phyloP scores from a whole-genome alignment of 53 echinoderm and acorn worm species.

The Temnopleurus reevesii region DNA sequence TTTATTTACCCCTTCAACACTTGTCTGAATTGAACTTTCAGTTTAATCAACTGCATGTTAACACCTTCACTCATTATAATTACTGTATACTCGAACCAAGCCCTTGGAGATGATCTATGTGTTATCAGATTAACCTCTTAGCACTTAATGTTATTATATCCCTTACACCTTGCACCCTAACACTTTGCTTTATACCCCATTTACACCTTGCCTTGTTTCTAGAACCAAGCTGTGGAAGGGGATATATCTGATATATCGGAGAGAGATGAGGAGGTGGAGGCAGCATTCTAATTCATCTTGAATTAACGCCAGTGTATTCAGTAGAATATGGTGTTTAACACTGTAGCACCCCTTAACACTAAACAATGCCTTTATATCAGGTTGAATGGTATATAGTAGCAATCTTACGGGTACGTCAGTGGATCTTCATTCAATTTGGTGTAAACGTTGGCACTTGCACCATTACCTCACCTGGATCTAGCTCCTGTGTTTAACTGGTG shows the following conservation, averaged over 20 bases:
- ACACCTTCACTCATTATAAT: neutral
- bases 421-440: neutral
- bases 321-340: neutral
- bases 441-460: neutral
- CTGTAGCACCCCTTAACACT: neutral
- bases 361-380: neutral
- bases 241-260: conserved; percentile 36
- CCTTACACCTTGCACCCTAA: too few relatives aligned
- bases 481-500: neutral
- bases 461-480: neutral
- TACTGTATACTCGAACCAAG: too few relatives aligned
- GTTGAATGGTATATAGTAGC: neutral
- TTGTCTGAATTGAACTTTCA: too few relatives aligned
- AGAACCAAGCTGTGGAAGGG: neutral
- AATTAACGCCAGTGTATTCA: neutral
- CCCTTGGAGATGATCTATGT: too few relatives aligned
- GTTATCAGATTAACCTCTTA: too few relatives aligned
- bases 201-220: neutral
- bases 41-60: neutral
- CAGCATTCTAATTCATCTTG: neutral
- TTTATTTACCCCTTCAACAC: too few relatives aligned
- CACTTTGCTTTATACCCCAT: too few relatives aligned
- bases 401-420: too few relatives aligned
- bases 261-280: neutral
- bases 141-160: too few relatives aligned